A percentile compares a stretch with the other conserved stretches of the same genome.
Conservation (phyloP, 2,113 vertebrate genomes). For the Thomomys bottae region DNA sequence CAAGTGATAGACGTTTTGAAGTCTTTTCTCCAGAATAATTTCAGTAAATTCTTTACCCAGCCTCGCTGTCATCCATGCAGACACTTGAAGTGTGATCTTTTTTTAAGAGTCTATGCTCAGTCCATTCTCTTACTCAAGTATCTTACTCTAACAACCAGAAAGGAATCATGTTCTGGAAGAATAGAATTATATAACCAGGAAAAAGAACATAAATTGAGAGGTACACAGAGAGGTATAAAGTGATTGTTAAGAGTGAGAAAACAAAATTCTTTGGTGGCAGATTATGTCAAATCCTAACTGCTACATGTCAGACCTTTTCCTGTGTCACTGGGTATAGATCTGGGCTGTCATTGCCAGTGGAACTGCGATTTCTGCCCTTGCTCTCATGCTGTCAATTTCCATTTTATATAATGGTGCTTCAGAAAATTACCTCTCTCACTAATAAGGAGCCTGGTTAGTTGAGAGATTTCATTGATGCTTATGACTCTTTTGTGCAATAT, state of each 20-base stretch:
- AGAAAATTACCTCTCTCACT: constrained; percentile 56
- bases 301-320: background rate
- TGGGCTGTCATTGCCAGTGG: background rate
- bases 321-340: background rate
- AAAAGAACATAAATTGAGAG: background rate
- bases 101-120: background rate
- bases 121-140: background rate
- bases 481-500: constrained; percentile 61
- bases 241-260: background rate
- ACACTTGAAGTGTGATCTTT: background rate
- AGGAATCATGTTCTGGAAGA: background rate
- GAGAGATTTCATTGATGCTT: constrained; percentile 61
- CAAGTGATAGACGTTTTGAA: background rate
- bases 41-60: background rate
- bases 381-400: constrained; percentile 1
- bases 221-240: constrained; percentile 2
- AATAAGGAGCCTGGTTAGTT: constrained; percentile 58
- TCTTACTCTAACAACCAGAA: background rate
- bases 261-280: background rate
- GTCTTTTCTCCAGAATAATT: background rate
- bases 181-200: background rate
- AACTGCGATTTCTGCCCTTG: background rate
- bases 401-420: constrained; percentile 41
- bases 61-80: background rate
- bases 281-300: background rate